phyloP scores from a whole-genome alignment of 64 coral and sea anemone genomes.

The Montipora cactus region DNA sequence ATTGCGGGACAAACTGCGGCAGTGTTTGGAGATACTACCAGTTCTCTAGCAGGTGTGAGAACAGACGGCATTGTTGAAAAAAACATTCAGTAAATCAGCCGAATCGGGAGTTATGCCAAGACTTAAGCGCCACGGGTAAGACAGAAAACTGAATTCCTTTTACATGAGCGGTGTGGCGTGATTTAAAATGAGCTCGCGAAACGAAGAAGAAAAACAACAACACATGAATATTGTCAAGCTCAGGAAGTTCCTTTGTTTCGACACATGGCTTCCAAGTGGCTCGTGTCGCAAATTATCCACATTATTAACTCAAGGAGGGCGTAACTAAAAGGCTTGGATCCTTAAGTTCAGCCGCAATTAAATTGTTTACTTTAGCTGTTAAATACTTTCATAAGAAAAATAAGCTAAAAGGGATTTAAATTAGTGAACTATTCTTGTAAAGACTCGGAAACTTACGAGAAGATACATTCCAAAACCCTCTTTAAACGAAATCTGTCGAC shows the following conservation, averaged over 20 bases:
- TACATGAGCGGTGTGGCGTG: too few species aligned
- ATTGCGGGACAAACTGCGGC: background rate
- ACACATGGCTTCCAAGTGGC: background rate
- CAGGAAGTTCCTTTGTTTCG: background rate
- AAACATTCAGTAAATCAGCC: slow-evolving; percentile 31
- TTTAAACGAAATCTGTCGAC: too few species aligned
- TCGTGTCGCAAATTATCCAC: background rate
- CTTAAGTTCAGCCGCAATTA: background rate
- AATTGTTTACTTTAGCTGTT: background rate
- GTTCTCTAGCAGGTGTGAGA: background rate
- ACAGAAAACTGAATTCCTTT: background rate
- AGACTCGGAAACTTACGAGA: too few species aligned
- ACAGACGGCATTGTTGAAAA: background rate
- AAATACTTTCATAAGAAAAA: background rate
- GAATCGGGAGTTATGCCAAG: background rate
- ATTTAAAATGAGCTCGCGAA: background rate
- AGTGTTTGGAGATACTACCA: background rate
- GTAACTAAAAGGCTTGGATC: background rate
- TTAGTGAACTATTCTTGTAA: background rate
- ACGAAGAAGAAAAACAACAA: background rate
- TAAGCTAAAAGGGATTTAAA: background rate
- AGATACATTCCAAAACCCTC: too few species aligned
- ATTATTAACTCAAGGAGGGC: background rate
- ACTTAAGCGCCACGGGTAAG: background rate
- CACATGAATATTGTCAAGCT: background rate